Evolutionary conservation across 2,888 invertebrate species (phyloP), one percentile per base, ranked within the genome.

Genomic region (Chaetoderma sp.): DNA sequence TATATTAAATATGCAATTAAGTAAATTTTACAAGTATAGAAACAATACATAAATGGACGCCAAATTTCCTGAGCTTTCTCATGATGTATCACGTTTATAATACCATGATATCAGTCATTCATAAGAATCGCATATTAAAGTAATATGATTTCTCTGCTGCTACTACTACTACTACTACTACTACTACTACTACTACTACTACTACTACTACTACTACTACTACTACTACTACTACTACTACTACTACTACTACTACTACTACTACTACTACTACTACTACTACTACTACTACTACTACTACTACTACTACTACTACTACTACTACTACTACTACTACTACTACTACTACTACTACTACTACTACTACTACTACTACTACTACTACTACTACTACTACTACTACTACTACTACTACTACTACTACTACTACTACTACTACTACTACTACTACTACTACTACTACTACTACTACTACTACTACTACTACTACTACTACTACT

Each of bases 381-480:
- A 39, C 39, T n/a, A 39, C 39, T n/a, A 39, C 39, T n/a, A 13
- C 39, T n/a, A 39, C 39, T n/a, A 39, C 39, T n/a, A 39, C n/a
- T n/a, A 39, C n/a, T n/a, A 39, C n/a, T n/a, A 39, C n/a, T n/a
- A 13, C 39, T 39, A 39, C 39, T 39, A 39, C 39, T 39, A 5
- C 50, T 50, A 13, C 50, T 13, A 13, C 50, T 50, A 5, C 50
- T 13, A 50, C 50, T 50, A 50, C 50, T 13, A 50, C 50, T 50
- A 50, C 27, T 13, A 50, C 50, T 50, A 50, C 50, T 50, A 4
- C 50, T 6, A 50, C 50, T 50, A 27, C 50, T 50, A 50, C 50
- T 50, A 50, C 50, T 50, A 50, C 50, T 50, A 50, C 50, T 6
- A 50, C 50, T 50, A 27, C 50, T 50, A 50, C 50, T 50, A 50